Conservation (phyloP, 2,797 vertebrate species). For the Falco columbarius region DNA sequence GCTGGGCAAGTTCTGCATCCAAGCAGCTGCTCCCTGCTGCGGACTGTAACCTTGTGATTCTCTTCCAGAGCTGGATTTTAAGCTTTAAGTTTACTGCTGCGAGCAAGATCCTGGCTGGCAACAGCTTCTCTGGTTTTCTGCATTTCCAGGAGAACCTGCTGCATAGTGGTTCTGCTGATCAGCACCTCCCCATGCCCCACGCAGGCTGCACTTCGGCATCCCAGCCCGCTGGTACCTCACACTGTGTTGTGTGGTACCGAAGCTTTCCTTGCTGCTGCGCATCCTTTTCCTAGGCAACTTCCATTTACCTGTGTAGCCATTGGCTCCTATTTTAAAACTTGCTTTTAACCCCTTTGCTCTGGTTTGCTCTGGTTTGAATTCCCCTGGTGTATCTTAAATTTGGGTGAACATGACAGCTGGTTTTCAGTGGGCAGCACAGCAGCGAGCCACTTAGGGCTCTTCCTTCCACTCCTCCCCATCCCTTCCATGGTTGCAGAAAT, state of each 20-base stretch:
- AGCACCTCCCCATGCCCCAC: neutral
- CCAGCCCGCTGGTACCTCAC: rapidly evolving
- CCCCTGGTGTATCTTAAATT: neutral
- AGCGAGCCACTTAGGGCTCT: neutral
- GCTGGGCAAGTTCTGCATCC: neutral
- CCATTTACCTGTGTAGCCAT: neutral
- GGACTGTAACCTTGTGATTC: neutral
- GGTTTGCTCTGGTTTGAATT: neutral
- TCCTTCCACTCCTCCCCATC: neutral
- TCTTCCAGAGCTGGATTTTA: neutral
- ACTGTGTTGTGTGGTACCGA: neutral
- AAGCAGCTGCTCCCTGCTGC: neutral
- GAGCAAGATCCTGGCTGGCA: neutral
- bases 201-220: rapidly evolving
- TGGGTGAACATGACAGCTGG: rapidly evolving
- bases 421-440: neutral
- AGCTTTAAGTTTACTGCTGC: neutral
- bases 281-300: neutral
- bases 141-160: neutral
- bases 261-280: neutral
- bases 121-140: neutral
- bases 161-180: rapidly evolving
- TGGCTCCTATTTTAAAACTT: neutral
- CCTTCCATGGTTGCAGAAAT: neutral
- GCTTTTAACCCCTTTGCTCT: neutral